Conservation (phyloP, 2,888 invertebrate genomes). For the Caenorhabditis sp. region DNA sequence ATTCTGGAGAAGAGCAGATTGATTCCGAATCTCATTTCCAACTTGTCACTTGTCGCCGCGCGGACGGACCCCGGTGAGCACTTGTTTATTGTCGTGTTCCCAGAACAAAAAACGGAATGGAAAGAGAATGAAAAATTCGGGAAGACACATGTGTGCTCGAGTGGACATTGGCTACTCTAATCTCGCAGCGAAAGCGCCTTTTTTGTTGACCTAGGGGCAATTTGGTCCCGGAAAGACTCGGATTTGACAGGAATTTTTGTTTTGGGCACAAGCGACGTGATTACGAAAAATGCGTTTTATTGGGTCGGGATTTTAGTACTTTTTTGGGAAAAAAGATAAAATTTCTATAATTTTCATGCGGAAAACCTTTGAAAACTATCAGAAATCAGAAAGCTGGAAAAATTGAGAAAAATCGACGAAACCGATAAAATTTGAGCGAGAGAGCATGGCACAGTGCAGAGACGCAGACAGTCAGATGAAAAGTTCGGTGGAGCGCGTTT, state of each 20-base stretch:
- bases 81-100: neutral
- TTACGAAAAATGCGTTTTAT: neutral
- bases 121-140: slow-evolving; percentile 12
- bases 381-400: neutral
- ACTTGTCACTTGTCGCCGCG: no score
- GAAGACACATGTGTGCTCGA: neutral
- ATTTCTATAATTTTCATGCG: neutral
- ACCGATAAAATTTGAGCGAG: neutral
- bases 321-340: neutral
- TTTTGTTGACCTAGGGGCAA: slow-evolving; percentile 45
- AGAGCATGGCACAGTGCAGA: neutral
- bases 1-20: neutral
- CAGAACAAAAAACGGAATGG: neutral
- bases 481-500: neutral
- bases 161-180: slow-evolving; percentile 4
- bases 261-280: neutral
- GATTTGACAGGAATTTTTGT: slow-evolving; percentile 5
- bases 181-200: neutral
- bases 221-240: neutral
- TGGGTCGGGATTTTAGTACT: no score
- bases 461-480: neutral
- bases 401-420: neutral
- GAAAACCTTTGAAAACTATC: neutral
- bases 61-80: neutral
- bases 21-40: no score